phyloP scores from a whole-genome alignment of 35 echinoderm and acorn worm species.

The Ophioderma brevispina region DNA sequence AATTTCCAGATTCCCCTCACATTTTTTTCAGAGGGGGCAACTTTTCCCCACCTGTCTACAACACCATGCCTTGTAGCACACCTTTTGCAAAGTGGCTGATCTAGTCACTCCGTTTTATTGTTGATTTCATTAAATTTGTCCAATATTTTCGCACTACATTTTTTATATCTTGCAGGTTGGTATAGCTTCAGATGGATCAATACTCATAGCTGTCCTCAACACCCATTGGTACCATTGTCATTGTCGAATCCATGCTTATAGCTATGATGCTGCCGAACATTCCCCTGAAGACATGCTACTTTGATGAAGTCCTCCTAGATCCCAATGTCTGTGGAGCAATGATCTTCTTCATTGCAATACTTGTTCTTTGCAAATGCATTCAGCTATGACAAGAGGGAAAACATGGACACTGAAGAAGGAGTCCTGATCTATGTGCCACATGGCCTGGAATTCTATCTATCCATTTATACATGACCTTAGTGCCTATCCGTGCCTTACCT shows the following conservation, averaged over 20 bases:
- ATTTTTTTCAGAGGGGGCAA: no score
- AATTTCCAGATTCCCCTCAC: no score
- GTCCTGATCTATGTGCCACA: constrained; percentile 50
- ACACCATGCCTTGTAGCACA: no score
- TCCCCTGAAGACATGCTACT: constrained; percentile 20
- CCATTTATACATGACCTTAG: constrained; percentile 47
- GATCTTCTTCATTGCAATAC: constrained; percentile 27
- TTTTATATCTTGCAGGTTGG: constrained; percentile 58
- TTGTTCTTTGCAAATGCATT: constrained; percentile 75
- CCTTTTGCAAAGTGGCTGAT: no score
- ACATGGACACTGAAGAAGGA: constrained; percentile 84
- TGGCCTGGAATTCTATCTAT: constrained; percentile 59
- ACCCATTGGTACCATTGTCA: constrained; percentile 66
- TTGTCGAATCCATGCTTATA: constrained; percentile 62
- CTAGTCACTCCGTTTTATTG: no score
- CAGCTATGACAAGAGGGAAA: constrained; percentile 24
- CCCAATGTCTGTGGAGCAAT: constrained; percentile 61
- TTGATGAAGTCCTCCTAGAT: constrained; percentile 66
- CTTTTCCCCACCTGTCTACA: no score
- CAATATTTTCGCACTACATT: no score
- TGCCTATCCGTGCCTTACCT: constrained; percentile 77
- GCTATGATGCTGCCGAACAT: constrained; percentile 78
- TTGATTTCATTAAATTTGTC: no score
- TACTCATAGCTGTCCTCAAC: constrained; percentile 71
- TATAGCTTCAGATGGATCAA: constrained; percentile 70